phyloP scores from a whole-genome alignment of 2,113 vertebrate species.

The Penelope pileata region DNA sequence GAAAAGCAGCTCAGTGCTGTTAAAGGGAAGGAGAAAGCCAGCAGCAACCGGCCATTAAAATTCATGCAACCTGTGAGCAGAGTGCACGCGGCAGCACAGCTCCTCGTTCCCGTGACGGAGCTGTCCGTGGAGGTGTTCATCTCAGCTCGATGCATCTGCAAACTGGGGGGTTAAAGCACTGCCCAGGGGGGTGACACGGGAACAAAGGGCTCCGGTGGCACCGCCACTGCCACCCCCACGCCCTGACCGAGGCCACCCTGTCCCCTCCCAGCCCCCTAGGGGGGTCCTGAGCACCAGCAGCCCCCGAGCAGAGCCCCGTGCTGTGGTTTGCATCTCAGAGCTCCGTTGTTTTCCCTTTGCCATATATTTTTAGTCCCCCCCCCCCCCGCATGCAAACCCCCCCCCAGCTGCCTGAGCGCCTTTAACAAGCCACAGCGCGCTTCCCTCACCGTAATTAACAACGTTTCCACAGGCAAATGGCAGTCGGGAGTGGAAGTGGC shows the following conservation, averaged over 20 bases:
- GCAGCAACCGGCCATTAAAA: conserved; percentile 60
- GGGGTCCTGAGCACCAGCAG: neutral
- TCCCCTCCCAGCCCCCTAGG: neutral
- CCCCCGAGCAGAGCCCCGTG: too few relatives aligned
- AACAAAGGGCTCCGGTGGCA: accelerated
- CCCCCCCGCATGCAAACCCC: neutral
- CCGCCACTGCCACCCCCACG: neutral
- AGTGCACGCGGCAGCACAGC: too few relatives aligned
- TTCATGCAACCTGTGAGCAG: conserved; percentile 53
- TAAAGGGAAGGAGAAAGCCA: neutral
- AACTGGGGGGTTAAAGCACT: neutral
- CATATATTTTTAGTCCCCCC: conserved; percentile 15
- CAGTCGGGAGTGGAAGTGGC: conserved; percentile 59
- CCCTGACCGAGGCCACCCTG: accelerated
- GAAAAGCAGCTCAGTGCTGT: neutral
- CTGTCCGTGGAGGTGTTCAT: neutral
- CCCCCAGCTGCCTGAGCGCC: neutral
- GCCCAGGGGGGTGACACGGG: neutral
- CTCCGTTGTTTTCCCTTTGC: neutral
- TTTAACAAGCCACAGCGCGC: neutral
- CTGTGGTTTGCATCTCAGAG: neutral
- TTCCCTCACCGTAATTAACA: conserved; percentile 61
- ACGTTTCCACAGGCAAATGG: conserved; percentile 57
- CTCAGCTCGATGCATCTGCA: neutral
- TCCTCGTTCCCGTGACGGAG: conserved; percentile 43